Evolutionary conservation across 2,888 invertebrate genomes (phyloP), one percentile per base, ranked within the genome.

Genomic region (Rhingia rostrata): DNA sequence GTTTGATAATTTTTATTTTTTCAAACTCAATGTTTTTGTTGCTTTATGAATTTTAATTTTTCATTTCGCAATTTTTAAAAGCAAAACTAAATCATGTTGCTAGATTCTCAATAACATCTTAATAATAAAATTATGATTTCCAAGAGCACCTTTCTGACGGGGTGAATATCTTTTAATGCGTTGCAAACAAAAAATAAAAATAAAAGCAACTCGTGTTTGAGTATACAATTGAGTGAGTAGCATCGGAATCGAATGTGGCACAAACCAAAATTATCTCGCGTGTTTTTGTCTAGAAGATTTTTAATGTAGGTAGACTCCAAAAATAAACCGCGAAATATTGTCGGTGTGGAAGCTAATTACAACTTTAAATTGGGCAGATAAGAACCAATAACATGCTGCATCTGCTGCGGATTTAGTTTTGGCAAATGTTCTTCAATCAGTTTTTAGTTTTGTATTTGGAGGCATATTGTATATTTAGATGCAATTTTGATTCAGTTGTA

Each of bases 301-400:
- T 22, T 47, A 39, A 70, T 63, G 69, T 54, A 49, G 70, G 69
- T 70, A 69, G 61, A 63, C 60, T 80, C 69, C 56, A 69, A 69
- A 80, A 80, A 74, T 74, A 80, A 80, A 51, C 45, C 33, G 5
- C 3, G 49, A 69, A 35, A 43, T 63, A 30, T 47, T 39, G 41
- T 41, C 53, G 61, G 53, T 54, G 79, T 79, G 66, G 79, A 79
- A 53, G 53, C 53, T 73, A 79, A 79, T 79, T 79, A 79, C 73
- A 60, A 30, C 32, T 45, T 79, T 45, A 79, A 79, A 60, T 66
- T 79, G 47, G 45, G 45, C 53, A 73, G 53, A 53, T 53, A 58
- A 47, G 47, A 37, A 54, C 64, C 56, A 73, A 54, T 63, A 49
- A 56, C 45, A n/a, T 30, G 54, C 43, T 32, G 45, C 35, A 66